Evolutionary conservation across 1,140 invertebrate species (phyloP), one percentile per base, ranked within the genome.

Genomic region (Drosophila mauritiana): DNA sequence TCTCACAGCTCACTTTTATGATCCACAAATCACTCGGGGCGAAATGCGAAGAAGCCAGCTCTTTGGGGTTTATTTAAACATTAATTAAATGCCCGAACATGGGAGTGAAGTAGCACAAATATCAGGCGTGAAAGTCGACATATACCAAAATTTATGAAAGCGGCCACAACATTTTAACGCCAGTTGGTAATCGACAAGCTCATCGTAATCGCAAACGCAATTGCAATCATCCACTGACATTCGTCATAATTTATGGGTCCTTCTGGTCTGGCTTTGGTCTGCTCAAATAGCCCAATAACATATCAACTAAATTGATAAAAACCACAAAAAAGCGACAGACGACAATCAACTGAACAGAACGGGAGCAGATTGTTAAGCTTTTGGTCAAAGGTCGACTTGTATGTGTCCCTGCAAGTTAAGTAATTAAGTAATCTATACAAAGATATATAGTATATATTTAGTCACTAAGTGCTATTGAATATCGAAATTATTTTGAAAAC

Each of bases 261-360:
- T 80, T 63, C 58, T 75, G 69, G 46, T 22, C 40, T 54, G 62
- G 45, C 25, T 48, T 48, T 70, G 63, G 67, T 69, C 36, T 67
- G 40, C 63, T 34, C 63, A 43, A 75, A 86, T 67, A 73, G 64
- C 74, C 68, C 59, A 77, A 72, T 65, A 57, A 78, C 75, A 79
- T 76, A 76, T 76, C 73, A 76, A 68, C 55, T 77, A 69, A 88
- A 86, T 83, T 88, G 84, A 88, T 88, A 89, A 80, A 89, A 78
- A 65, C 80, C 76, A 81, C 78, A 81, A 80, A 80, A 80, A 75
- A 22, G 12, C 36, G 48, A 63, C 63, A 80, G 40, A 53, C 15
- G 51, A 76, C 43, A 72, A 34, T 72, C 65, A 65, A 53, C 39
- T 40, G 51, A 27, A 70, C 59, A 67, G 58, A 65, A 70, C 55